Evolutionary conservation across 2,888 invertebrate species (phyloP), one percentile per base, ranked within the genome.

Genomic region (Petrolisthes cinctipes): DNA sequence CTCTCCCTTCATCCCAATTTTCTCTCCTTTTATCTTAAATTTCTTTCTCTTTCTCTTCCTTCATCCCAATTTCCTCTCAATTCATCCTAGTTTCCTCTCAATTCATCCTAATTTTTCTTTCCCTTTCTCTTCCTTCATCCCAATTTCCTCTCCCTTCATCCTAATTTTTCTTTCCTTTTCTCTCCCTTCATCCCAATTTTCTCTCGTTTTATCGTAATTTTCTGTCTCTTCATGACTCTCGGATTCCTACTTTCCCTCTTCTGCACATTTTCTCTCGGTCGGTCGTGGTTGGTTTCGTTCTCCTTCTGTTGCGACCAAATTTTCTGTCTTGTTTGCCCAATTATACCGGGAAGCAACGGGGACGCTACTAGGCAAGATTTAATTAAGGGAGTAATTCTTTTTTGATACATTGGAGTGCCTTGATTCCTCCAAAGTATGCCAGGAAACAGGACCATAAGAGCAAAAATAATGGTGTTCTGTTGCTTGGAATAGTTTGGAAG

Each of bases 141-240:
- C 75, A 51, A 17, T 14, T 11, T 66, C 14, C 66, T 2, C 11
- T 11, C 1, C n/a, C 66, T 37, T 37, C 37, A 37, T 76, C 76
- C 51, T 20, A n/a, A 53, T 54, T 20, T 3, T 53, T 23, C 53
- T 37, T 54, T 54, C 54, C 54, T 73, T 73, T 20, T 78, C 76
- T 66, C 11, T 78, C 57, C 78, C 56, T 66, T 37, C 61, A 76
- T 54, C 61, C 23, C 37, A 61, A 81, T 56, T 57, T 56, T 86
- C 73, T 81, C 57, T 17, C 66, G n/a, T 11, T 5, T 37, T 14
- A 54, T 66, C 56, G 54, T 83, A 54, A 23, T 23, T 76, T 37
- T 83, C 23, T 56, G 7, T 57, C n/a, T 56, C 54, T 56, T 56
- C 37, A 37, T 37, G 37, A 37, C 37, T 37, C 2, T 37, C 37